phyloP scores from a whole-genome alignment of 2,888 invertebrate genomes.

The Coenonympha arcania region DNA sequence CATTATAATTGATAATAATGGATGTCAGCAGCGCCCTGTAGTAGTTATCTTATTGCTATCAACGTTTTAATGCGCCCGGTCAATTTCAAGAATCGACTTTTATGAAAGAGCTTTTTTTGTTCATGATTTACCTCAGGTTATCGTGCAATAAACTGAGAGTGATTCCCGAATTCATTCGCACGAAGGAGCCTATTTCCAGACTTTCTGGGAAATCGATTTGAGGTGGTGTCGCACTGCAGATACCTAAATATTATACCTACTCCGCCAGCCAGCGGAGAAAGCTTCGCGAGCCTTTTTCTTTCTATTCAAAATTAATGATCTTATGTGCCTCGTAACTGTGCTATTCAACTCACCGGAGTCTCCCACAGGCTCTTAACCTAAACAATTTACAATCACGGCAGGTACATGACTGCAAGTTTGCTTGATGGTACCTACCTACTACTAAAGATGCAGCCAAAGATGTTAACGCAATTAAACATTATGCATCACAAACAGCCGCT shows the following conservation, averaged over 20 bases:
- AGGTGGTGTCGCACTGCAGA: slow-evolving; percentile 62
- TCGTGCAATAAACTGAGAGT: neutral
- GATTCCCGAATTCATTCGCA: neutral
- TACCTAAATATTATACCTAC: slow-evolving; percentile 36
- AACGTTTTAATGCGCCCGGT: slow-evolving; percentile 2
- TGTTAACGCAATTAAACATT: too few relatives aligned
- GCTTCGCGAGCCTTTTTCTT: slow-evolving; percentile 37
- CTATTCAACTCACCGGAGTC: slow-evolving; percentile 24
- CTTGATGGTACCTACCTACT: too few relatives aligned
- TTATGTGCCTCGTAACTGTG: slow-evolving; percentile 30
- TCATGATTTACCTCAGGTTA: neutral
- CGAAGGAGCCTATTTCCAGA: slow-evolving; percentile 32
- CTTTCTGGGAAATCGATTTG: slow-evolving; percentile 50
- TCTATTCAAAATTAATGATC: slow-evolving; percentile 27
- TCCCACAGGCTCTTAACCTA: slow-evolving; percentile 29
- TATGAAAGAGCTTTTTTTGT: too few relatives aligned
- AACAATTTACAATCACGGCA: neutral
- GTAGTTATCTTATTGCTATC: slow-evolving; percentile 7
- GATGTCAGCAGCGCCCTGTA: slow-evolving; percentile 10
- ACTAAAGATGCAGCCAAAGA: too few relatives aligned
- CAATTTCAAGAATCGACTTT: too few relatives aligned
- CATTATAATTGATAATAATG: slow-evolving; percentile 42
- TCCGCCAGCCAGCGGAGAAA: slow-evolving; percentile 42
- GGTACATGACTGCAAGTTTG: neutral
- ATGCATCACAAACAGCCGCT: too few relatives aligned